A percentile compares a stretch with the other conserved stretches of the same genome.
Evolutionary conservation across 2,113 vertebrate genomes (phyloP).

Genomic region (Nesogale talazaci): DNA sequence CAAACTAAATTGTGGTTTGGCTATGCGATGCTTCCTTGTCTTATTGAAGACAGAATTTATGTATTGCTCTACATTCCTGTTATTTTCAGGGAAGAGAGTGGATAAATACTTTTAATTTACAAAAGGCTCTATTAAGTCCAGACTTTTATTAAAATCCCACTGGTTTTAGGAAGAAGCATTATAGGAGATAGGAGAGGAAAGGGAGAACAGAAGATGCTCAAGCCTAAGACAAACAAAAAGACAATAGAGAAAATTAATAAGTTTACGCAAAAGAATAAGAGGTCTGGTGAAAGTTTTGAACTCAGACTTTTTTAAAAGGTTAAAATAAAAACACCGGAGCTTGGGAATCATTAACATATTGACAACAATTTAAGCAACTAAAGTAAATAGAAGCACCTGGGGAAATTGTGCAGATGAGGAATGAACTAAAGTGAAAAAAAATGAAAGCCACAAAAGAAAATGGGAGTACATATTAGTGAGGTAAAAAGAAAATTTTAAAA

Average conservation of each 20-base stretch:
- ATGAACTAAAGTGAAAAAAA: background rate
- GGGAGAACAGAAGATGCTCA: background rate
- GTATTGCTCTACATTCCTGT: background rate
- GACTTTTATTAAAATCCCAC: background rate
- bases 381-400: background rate
- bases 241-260: background rate
- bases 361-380: background rate
- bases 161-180: background rate
- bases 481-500: conserved; percentile 13
- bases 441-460: background rate
- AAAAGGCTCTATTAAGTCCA: background rate
- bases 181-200: background rate
- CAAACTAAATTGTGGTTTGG: background rate
- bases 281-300: background rate
- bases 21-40: background rate
- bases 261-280: background rate
- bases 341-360: background rate
- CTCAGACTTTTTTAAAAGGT: background rate
- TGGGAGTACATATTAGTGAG: background rate
- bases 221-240: background rate
- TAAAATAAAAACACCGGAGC: background rate
- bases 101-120: background rate
- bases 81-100: background rate
- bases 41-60: background rate
- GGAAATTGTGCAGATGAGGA: background rate